Conservation (phyloP, 2,888 invertebrate species). For the Andrena dorsata region DNA sequence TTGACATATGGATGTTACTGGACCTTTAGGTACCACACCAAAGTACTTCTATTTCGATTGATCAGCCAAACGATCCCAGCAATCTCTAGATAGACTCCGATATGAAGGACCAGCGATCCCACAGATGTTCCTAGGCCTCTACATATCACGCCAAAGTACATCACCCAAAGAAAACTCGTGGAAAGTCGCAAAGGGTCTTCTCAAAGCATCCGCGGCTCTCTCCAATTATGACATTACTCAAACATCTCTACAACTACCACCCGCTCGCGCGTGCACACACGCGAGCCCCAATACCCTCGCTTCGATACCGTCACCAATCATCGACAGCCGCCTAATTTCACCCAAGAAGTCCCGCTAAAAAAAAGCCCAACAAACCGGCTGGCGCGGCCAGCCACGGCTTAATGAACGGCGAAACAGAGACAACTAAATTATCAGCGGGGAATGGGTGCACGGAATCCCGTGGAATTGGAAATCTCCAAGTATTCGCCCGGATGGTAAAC, state of each 20-base stretch:
- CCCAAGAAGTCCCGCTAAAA: not conserved
- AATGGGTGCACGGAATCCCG: constrained; percentile 31
- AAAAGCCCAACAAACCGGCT: not conserved
- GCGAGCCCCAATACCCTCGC: not conserved
- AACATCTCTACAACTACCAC: not conserved
- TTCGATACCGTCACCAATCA: constrained; percentile 6
- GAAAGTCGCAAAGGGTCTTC: too few relatives aligned
- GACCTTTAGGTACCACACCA: too few relatives aligned
- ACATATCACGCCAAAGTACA: too few relatives aligned
- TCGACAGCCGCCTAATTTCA: constrained; percentile 12
- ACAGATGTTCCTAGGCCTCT: too few relatives aligned
- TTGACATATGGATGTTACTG: too few relatives aligned
- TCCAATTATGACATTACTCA: not conserved
- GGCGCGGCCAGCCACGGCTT: not conserved
- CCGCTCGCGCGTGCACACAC: not conserved
- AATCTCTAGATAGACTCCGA: too few relatives aligned
- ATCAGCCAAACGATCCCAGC: too few relatives aligned
- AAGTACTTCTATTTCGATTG: too few relatives aligned
- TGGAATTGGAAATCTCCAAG: constrained; percentile 48
- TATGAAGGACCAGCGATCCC: too few relatives aligned
- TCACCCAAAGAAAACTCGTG: too few relatives aligned
- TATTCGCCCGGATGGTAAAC: constrained; percentile 19
- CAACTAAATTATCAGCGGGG: constrained; percentile 43
- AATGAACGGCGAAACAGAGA: constrained; percentile 19
- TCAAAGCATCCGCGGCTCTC: too few relatives aligned